These are phyloP conservation scores for Drosophila sulfurigaster DNA, from an alignment of 1,140 invertebrate genomes.

Conservation along the genomic window DNA sequence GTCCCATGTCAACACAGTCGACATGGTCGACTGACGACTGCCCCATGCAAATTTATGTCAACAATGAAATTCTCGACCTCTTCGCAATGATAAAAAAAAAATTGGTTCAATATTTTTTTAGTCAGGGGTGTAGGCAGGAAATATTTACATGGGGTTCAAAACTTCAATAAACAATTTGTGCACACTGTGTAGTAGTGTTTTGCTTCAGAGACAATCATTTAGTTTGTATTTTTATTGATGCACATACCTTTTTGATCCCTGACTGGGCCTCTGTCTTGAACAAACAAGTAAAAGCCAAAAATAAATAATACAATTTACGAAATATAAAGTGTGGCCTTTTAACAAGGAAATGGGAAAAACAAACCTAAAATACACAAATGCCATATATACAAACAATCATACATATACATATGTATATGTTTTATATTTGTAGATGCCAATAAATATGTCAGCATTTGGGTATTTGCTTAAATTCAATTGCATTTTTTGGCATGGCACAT, in stretches of 20 bases:
- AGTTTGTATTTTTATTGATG: neutral
- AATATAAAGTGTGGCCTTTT: conserved; percentile 36
- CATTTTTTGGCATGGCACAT: conserved; percentile 55
- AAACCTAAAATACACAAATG: neutral
- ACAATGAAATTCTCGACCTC: conserved; percentile 15
- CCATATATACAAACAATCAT: neutral
- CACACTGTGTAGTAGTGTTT: neutral
- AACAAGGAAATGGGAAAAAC: conserved; percentile 18
- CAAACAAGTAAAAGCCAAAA: conserved; percentile 38
- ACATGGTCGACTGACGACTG: conserved; percentile 51
- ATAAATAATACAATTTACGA: conserved; percentile 64
- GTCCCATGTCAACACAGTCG: conserved; percentile 26
- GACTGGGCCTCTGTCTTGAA: neutral
- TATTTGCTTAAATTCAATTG: conserved; percentile 74
- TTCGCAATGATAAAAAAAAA: neutral
- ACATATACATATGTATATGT: neutral
- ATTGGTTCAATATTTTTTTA: neutral
- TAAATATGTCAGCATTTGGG: conserved; percentile 55
- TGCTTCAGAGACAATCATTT: neutral
- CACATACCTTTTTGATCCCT: neutral
- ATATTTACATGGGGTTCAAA: neutral
- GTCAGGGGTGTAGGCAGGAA: neutral
- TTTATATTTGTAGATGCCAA: conserved; percentile 22
- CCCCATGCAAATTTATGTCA: conserved; percentile 62
- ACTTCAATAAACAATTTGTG: neutral